These are phyloP conservation scores for Cololabis saira DNA, from an alignment of 2,113 vertebrate species.

Conservation along the genomic window DNA sequence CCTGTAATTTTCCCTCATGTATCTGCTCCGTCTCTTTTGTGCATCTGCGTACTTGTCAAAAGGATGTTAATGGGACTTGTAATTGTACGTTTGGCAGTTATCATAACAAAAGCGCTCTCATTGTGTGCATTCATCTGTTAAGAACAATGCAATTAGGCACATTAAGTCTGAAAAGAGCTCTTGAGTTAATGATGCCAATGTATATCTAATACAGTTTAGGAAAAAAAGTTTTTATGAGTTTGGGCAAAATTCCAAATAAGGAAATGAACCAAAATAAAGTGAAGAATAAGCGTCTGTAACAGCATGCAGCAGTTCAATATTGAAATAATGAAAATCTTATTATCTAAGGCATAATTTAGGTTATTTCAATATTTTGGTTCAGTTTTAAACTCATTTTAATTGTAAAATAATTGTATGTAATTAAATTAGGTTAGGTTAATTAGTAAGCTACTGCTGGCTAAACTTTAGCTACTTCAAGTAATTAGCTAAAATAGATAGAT, in stretches of 20 bases:
- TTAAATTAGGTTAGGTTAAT: too few relatives aligned
- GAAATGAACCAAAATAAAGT: slow-evolving; percentile 18
- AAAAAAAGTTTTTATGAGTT: slow-evolving; percentile 3
- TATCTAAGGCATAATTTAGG: neutral
- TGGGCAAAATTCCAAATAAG: slow-evolving; percentile 13
- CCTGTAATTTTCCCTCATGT: slow-evolving; percentile 43
- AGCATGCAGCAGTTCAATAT: neutral
- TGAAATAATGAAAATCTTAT: slow-evolving; percentile 1
- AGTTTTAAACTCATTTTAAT: neutral
- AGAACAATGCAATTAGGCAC: slow-evolving; percentile 49
- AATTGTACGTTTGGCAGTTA: slow-evolving; percentile 63
- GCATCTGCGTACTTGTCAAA: slow-evolving; percentile 34
- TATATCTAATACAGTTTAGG: slow-evolving; percentile 1
- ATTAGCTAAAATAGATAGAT: too few relatives aligned
- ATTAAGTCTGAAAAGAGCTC: slow-evolving; percentile 21
- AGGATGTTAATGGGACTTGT: slow-evolving; percentile 52
- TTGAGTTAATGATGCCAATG: slow-evolving; percentile 10
- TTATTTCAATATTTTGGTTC: too few relatives aligned
- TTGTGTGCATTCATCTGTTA: slow-evolving; percentile 45
- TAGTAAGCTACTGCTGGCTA: too few relatives aligned
- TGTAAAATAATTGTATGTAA: neutral
- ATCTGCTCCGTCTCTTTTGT: slow-evolving; percentile 45
- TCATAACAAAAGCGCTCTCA: slow-evolving; percentile 53
- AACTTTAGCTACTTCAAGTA: too few relatives aligned
- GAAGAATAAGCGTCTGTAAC: neutral